Evolutionary conservation across 2,113 vertebrate genomes (phyloP), one percentile per base, ranked within the genome.

Genomic region (Hipposideros armiger): DNA sequence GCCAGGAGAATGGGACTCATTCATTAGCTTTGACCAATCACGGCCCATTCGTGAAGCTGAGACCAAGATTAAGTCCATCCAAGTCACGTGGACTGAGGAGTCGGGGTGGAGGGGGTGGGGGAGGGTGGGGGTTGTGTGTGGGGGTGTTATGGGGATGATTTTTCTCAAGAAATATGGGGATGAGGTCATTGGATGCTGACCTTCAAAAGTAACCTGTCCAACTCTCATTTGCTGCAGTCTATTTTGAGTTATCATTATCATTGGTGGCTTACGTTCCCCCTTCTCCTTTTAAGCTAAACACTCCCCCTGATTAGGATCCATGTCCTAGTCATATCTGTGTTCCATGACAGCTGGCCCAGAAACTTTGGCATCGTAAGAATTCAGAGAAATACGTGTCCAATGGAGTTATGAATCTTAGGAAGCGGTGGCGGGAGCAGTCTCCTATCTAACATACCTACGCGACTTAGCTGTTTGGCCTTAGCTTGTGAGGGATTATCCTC

Each of bases 361-460:
- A 80, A 54, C 20, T 50, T 56, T 3, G 40, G 17, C 52, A 14
- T 7, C 6, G 7, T 30, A 64, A 64, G 19, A 66, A 60, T n/a
- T 50, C 7, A 60, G 17, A 16, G 16, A 83, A 15, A 9, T 84
- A 22, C 20, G 19, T 28, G 22, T 72, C 4, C 45, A 28, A 0
- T 6, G 67, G 80, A 67, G 36, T 84, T 6, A 47, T 0, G 19
- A 47, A 4, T 19, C 22, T 83, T 1, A n/a, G 40, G 45, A 54
- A 58, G 66, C 73, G 54, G 40, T 5, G 4, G 32, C 3, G 4
- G 4, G 42, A 87, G 11, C 15, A 32, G 13, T 4, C 3, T 45
- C 74, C n/a, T 56, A 4, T 45, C 30, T 42, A 5, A 32, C 2
- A 2, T 0, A 50, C 3, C 11, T 30, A 4, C 3, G 11, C 19